A percentile compares a stretch with the other conserved stretches of the same genome.
Conservation (phyloP, 1,140 invertebrate genomes). For the Drosophila sproati region DNA sequence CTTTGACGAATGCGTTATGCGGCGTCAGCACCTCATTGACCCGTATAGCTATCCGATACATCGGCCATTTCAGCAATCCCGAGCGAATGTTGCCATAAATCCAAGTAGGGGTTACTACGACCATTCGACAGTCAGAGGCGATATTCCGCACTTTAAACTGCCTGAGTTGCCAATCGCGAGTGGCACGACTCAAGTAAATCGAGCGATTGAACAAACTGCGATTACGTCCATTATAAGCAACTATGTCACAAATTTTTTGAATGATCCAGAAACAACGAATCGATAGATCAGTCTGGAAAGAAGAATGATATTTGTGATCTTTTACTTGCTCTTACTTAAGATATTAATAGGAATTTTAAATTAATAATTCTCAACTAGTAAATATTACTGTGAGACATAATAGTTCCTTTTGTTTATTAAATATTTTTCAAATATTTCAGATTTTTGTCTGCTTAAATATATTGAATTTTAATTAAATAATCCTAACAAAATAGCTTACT, state of each 20-base stretch:
- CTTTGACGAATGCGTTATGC: conserved; percentile 10
- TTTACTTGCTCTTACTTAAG: not conserved
- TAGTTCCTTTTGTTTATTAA: not conserved
- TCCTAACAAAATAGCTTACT: too few species aligned
- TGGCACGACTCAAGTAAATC: conserved; percentile 1
- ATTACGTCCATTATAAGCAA: conserved; percentile 37
- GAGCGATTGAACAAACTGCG: conserved; percentile 23
- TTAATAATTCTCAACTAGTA: not conserved
- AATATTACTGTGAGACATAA: not conserved
- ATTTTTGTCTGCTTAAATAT: too few species aligned
- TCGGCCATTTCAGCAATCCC: not conserved
- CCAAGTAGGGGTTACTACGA: not conserved
- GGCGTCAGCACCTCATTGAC: conserved; percentile 30
- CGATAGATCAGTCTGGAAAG: not conserved
- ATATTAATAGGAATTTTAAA: not conserved
- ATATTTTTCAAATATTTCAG: too few species aligned
- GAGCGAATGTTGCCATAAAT: not conserved
- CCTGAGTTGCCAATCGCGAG: not conserved
- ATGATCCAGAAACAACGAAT: conserved; percentile 26
- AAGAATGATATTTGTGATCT: not conserved
- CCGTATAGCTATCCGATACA: not conserved
- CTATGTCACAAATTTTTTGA: conserved; percentile 43
- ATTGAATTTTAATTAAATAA: too few species aligned
- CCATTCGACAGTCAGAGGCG: not conserved
- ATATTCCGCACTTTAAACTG: not conserved